phyloP scores from a whole-genome alignment of 2,888 invertebrate species.

The Pollenia labialis region DNA sequence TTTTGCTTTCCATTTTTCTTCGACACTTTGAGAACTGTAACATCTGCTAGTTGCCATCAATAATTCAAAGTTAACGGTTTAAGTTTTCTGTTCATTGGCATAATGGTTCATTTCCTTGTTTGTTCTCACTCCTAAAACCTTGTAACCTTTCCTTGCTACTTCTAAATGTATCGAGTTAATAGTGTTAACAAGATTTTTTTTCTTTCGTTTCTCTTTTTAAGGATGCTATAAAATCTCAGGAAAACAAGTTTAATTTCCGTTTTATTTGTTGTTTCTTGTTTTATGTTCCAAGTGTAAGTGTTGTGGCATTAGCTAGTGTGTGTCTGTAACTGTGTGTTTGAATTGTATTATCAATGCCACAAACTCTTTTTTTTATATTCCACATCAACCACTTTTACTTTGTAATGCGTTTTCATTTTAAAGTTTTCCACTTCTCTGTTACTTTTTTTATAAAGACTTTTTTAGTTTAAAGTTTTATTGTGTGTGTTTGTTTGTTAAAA shows the following conservation, averaged over 20 bases:
- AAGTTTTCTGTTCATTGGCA: slow-evolving; percentile 68
- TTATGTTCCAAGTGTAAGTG: neutral
- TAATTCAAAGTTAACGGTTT: slow-evolving; percentile 69
- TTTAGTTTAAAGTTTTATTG: slow-evolving; percentile 51
- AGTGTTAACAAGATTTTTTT: slow-evolving; percentile 66
- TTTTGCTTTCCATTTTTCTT: neutral
- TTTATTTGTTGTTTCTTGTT: slow-evolving; percentile 61
- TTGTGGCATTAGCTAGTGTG: neutral
- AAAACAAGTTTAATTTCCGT: slow-evolving; percentile 75
- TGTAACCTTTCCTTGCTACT: neutral
- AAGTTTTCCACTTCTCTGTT: slow-evolving; percentile 11
- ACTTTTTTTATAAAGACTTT: slow-evolving; percentile 38
- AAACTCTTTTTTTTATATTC: slow-evolving; percentile 21
- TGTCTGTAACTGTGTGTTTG: neutral
- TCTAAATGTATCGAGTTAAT: slow-evolving; percentile 52
- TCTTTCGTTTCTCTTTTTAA: slow-evolving; percentile 4
- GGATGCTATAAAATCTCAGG: slow-evolving; percentile 74
- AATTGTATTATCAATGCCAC: slow-evolving; percentile 12
- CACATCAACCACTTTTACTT: slow-evolving; percentile 56
- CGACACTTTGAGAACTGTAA: slow-evolving; percentile 58
- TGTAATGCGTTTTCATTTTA: slow-evolving; percentile 56
- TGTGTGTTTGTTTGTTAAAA: neutral
- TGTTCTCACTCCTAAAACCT: neutral
- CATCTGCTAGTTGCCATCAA: slow-evolving; percentile 68
- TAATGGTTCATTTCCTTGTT: slow-evolving; percentile 42